Conservation (phyloP, 2,888 invertebrate genomes). For the Malthinus seriepunctatus region DNA sequence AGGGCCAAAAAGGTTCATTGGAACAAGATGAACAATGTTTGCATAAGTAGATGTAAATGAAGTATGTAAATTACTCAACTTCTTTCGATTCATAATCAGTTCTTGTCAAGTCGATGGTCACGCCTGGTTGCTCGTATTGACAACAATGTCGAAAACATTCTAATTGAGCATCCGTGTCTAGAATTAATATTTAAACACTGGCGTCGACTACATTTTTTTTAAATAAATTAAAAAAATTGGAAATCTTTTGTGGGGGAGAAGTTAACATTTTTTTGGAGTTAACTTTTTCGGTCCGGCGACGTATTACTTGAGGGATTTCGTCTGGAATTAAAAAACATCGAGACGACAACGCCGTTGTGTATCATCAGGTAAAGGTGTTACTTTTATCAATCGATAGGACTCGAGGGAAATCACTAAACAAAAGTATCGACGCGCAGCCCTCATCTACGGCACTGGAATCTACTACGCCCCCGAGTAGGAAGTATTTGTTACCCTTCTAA, state of each 20-base stretch:
- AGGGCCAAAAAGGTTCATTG: constrained; percentile 11
- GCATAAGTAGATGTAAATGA: constrained; percentile 37
- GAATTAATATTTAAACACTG: constrained; percentile 35
- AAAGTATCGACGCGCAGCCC: constrained; percentile 38
- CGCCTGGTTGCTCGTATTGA: constrained; percentile 44
- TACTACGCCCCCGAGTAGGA: constrained; percentile 23
- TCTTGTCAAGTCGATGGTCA: constrained; percentile 43
- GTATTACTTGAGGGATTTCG: constrained; percentile 26
- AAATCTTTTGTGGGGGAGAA: background rate
- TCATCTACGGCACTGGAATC: constrained; percentile 39
- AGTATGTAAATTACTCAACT: constrained; percentile 39
- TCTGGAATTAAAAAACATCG: constrained; percentile 26
- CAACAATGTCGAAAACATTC: constrained; percentile 52
- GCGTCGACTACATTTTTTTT: constrained; percentile 1
- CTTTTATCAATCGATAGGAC: constrained; percentile 53
- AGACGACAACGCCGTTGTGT: constrained; percentile 24
- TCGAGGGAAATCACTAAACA: constrained; percentile 55
- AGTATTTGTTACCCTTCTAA: constrained; percentile 20
- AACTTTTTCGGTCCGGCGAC: constrained; percentile 18
- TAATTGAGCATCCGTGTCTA: constrained; percentile 43
- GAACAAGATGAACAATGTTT: constrained; percentile 20
- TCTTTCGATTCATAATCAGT: constrained; percentile 44
- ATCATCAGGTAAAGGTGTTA: constrained; percentile 43
- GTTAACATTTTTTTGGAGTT: constrained; percentile 10
- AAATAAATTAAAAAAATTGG: background rate